These are phyloP conservation scores for Rambutsinella grinnellia DNA, from an alignment of 2,888 invertebrate species.

Conservation along the genomic window DNA sequence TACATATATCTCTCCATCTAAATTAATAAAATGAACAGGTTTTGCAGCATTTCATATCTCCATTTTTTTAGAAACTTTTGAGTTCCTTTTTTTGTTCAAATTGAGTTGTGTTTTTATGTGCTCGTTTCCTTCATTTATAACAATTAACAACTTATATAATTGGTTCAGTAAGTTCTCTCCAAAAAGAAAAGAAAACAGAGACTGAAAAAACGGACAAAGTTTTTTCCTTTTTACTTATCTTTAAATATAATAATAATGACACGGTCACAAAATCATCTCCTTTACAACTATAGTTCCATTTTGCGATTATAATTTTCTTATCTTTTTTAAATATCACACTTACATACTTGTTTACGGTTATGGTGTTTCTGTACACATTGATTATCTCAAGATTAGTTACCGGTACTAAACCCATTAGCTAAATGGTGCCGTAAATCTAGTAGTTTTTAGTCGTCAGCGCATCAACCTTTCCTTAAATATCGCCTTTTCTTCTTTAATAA, in stretches of 20 bases:
- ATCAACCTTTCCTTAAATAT: neutral
- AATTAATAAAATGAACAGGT: too few relatives aligned
- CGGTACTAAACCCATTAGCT: neutral
- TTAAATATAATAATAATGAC: neutral
- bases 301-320: neutral
- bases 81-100: neutral
- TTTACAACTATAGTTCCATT: neutral
- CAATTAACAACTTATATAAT: too few relatives aligned
- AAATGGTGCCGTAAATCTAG: neutral
- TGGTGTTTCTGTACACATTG: neutral
- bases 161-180: too few relatives aligned
- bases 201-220: too few relatives aligned
- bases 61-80: too few relatives aligned
- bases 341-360: neutral
- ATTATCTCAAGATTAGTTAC: constrained; percentile 7
- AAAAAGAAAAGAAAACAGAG: too few relatives aligned
- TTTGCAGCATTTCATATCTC: too few relatives aligned
- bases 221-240: too few relatives aligned
- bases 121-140: neutral
- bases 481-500: neutral
- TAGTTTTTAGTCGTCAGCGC: constrained; percentile 10
- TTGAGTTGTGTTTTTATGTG: too few relatives aligned
- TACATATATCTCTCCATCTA: neutral
- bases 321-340: neutral
- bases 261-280: neutral